A percentile compares a stretch with the other conserved stretches of the same genome.
phyloP scores from a whole-genome alignment of 2,113 vertebrate species.

The Fregetta grallaria region DNA sequence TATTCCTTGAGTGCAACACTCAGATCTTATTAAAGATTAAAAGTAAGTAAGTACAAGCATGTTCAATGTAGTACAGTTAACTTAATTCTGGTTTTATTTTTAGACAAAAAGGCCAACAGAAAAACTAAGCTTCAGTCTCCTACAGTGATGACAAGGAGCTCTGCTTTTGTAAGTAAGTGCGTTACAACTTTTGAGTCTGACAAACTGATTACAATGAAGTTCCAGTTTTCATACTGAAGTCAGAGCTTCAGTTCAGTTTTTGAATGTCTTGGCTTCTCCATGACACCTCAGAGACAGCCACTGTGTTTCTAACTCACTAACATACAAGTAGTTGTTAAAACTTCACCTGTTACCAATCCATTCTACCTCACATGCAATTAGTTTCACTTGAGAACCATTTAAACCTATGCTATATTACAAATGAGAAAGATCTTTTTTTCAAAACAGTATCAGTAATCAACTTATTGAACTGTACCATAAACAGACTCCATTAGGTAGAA shows the following conservation, averaged over 20 bases:
- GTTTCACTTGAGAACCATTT: background rate
- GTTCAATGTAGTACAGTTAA: background rate
- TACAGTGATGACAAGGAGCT: background rate
- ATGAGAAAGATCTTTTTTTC: background rate
- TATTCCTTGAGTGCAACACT: background rate
- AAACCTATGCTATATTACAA: background rate
- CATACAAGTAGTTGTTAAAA: background rate
- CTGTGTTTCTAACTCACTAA: background rate
- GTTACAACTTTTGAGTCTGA: background rate
- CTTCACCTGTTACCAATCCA: background rate
- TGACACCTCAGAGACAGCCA: background rate
- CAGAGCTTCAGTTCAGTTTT: background rate
- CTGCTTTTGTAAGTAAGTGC: background rate
- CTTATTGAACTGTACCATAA: background rate
- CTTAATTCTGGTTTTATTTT: background rate
- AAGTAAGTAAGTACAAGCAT: background rate
- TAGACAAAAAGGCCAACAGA: background rate
- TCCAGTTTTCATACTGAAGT: background rate
- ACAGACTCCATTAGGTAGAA: background rate
- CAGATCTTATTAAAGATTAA: background rate
- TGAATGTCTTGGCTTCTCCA: background rate
- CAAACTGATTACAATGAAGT: background rate
- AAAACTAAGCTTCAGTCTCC: background rate
- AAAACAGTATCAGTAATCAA: background rate
- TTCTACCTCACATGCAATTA: background rate